Conservation (phyloP, 2,888 invertebrate genomes). For the Synergus umbraculus region DNA sequence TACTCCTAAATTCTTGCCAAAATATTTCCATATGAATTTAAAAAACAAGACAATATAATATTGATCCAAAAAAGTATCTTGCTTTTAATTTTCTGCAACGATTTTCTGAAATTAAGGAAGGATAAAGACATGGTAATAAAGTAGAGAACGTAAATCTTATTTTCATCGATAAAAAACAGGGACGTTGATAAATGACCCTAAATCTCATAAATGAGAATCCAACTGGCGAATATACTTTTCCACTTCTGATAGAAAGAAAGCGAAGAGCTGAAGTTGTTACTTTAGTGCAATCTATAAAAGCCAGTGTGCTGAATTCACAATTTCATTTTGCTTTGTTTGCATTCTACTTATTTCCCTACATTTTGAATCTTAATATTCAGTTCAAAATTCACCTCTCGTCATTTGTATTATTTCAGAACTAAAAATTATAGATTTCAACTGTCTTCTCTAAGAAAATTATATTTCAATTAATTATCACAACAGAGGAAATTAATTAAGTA, state of each 20-base stretch:
- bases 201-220: slow-evolving; percentile 41
- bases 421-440: too few species aligned
- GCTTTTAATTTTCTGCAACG: slow-evolving; percentile 38
- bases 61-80: background rate
- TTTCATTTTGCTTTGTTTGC: slow-evolving; percentile 22
- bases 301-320: slow-evolving; percentile 36
- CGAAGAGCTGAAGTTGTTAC: slow-evolving; percentile 38
- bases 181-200: slow-evolving; percentile 39
- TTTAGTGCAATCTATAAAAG: slow-evolving; percentile 32
- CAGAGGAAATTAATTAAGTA: background rate
- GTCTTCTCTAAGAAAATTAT: background rate
- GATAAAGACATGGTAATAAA: slow-evolving; percentile 39
- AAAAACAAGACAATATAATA: background rate
- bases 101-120: slow-evolving; percentile 27
- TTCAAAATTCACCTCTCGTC: background rate
- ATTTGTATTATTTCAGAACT: background rate
- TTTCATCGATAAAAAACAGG: slow-evolving; percentile 38
- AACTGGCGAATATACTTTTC: slow-evolving; percentile 41
- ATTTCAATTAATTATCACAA: background rate
- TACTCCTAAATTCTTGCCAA: background rate
- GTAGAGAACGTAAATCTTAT: slow-evolving; percentile 33
- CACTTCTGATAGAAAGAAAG: slow-evolving; percentile 38
- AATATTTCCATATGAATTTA: background rate
- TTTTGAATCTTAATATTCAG: background rate
- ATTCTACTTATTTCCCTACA: slow-evolving; percentile 15